These are phyloP conservation scores for Diabrotica balteata DNA, from an alignment of 2,888 invertebrate species.

Conservation along the genomic window DNA sequence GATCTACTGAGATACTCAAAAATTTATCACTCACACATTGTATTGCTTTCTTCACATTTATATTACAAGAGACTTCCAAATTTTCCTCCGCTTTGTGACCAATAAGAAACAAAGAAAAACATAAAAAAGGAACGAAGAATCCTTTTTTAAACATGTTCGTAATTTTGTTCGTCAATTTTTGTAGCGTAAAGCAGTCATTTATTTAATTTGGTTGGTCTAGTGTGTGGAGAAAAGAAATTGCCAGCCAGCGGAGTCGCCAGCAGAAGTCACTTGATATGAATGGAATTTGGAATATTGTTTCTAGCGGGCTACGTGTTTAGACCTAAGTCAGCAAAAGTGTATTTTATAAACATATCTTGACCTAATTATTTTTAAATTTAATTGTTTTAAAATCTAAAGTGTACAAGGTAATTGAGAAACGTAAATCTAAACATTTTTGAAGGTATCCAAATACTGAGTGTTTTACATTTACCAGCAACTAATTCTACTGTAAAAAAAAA, in stretches of 20 bases:
- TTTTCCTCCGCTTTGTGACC: slow-evolving; percentile 26
- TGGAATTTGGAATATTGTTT: too few relatives aligned
- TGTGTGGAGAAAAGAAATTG: too few relatives aligned
- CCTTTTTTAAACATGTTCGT: slow-evolving; percentile 1
- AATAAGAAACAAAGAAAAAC: slow-evolving; percentile 14
- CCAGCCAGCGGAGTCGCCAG: too few relatives aligned
- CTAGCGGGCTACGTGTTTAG: background rate
- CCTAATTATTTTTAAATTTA: slow-evolving; percentile 1
- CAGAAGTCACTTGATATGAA: too few relatives aligned
- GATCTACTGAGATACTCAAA: slow-evolving; percentile 77
- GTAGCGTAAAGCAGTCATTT: too few relatives aligned
- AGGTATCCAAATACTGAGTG: too few relatives aligned
- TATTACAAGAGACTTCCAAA: slow-evolving; percentile 54
- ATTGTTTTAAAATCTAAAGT: background rate
- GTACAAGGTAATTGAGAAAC: slow-evolving; percentile 2
- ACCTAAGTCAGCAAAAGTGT: slow-evolving; percentile 10
- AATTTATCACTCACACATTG: slow-evolving; percentile 74
- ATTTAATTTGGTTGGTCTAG: too few relatives aligned
- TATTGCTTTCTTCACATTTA: slow-evolving; percentile 69
- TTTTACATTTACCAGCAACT: too few relatives aligned
- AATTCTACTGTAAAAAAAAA: too few relatives aligned
- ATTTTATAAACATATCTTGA: slow-evolving; percentile 5
- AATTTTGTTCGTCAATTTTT: too few relatives aligned
- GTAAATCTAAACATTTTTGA: too few relatives aligned
- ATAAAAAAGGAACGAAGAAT: background rate